phyloP scores from a whole-genome alignment of 2,888 invertebrate genomes.

The Chalcosyrphus nemorum region DNA sequence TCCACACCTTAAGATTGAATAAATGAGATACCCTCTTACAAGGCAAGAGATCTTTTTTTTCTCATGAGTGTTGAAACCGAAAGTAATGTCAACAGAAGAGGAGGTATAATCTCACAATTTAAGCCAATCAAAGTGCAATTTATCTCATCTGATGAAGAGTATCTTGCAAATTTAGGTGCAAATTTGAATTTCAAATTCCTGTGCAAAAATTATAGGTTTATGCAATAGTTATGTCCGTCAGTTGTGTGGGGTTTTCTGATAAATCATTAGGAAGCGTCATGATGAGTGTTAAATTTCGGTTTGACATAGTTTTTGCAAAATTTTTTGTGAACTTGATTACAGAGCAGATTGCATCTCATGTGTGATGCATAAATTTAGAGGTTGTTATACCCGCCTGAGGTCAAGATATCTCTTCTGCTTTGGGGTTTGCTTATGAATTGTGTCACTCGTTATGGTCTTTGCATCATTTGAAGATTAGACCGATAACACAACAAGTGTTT shows the following conservation, averaged over 20 bases:
- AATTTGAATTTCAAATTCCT: slow-evolving; percentile 19
- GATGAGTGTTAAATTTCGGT: background rate
- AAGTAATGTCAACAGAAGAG: slow-evolving; percentile 18
- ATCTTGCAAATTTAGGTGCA: background rate
- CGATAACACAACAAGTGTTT: no score
- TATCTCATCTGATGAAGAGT: background rate
- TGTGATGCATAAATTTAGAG: background rate
- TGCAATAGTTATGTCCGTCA: background rate
- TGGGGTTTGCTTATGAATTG: no score
- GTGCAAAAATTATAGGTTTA: slow-evolving; percentile 10
- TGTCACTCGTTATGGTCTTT: no score
- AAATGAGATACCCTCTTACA: slow-evolving; percentile 17
- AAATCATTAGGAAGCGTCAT: background rate
- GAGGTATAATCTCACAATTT: slow-evolving; percentile 1
- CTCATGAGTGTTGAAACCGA: background rate
- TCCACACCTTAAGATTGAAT: slow-evolving; percentile 40
- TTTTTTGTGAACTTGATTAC: background rate
- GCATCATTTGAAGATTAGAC: no score
- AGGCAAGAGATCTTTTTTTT: background rate
- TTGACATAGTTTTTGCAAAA: background rate
- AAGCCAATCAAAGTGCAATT: slow-evolving; percentile 3
- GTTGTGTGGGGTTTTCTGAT: background rate
- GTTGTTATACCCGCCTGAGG: background rate
- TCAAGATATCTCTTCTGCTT: no score
- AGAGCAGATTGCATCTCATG: background rate